These are phyloP conservation scores for Microchrysa polita DNA, from an alignment of 2,888 invertebrate genomes.

Conservation along the genomic window DNA sequence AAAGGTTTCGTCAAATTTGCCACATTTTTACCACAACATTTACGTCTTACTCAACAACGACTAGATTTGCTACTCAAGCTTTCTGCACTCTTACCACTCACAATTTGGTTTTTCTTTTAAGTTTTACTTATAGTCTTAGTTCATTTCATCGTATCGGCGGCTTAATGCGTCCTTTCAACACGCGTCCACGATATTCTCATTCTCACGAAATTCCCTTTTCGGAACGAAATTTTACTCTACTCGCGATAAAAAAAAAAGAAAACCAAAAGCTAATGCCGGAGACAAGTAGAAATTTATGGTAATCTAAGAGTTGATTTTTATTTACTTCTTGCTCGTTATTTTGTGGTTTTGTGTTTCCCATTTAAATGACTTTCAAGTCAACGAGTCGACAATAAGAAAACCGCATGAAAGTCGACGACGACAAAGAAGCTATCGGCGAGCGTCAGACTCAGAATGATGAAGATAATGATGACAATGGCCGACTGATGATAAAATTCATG, in stretches of 20 bases:
- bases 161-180: too few relatives aligned
- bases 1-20: slow-evolving; percentile 9
- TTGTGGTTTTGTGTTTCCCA: slow-evolving; percentile 3
- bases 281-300: slow-evolving; percentile 33
- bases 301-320: slow-evolving; percentile 35
- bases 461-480: too few relatives aligned
- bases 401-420: background rate
- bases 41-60: background rate
- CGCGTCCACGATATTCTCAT: too few relatives aligned
- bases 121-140: background rate
- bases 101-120: background rate
- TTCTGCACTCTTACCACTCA: background rate
- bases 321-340: background rate
- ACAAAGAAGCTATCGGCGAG: slow-evolving; percentile 10
- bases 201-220: too few relatives aligned
- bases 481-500: slow-evolving; percentile 28
- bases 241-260: too few relatives aligned
- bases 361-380: slow-evolving; percentile 21
- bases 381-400: slow-evolving; percentile 6
- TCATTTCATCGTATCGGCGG: too few relatives aligned
- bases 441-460: background rate
- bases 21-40: background rate
- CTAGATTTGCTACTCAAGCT: background rate
- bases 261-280: background rate
- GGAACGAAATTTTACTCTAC: too few relatives aligned